Base-by-base conservation (phyloP, 2,113 vertebrate genomes). In the Sander vitreus region DNA sequence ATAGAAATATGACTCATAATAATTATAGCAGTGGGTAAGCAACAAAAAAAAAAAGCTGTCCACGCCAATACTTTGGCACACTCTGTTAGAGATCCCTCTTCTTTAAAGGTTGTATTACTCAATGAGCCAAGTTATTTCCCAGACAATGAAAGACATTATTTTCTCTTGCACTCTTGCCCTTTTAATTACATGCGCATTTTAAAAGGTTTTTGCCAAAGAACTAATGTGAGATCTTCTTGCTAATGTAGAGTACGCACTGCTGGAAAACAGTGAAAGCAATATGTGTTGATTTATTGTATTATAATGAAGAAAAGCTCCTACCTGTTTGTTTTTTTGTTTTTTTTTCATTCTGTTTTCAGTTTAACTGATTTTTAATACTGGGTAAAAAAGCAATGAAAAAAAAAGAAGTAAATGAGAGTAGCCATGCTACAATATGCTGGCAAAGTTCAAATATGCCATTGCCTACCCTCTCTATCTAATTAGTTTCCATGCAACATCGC, bases 381-480 rank as follows among this genome's bases (percentile, higher is more conserved):
- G 13, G 14, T 66, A 7, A 51, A 55, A 68, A 50, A 13, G n/a
- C n/a, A 60, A 53, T 25, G 1, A 25, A 25, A 25, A 25, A 25
- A 25, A 25, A 25, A 25, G 25, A 71, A 73, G 54, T 84, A 78
- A 78, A 23, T 86, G 51, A 76, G 63, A 55, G n/a, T 18, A n/a
- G 2, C 51, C 53, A 30, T 30, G 23, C 15, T 55, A 71, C 73
- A 76, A 69, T 74, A 69, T 72, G 66, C 68, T 39, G 3, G 55
- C 76, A 68, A 68, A 48, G 21, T 23, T 68, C 8, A 66, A 83
- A 59, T 76, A 72, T 63, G 19, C 30, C 60, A 11, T 65, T 64
- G 48, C 16, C 80, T 64, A 76, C 25, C 69, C 60, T 66, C 30
- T 69, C 83, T 74, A 47, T 73, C 23, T 73, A 63, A 88, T 85